Conservation (phyloP, 2,888 invertebrate genomes). For the Caenorhabditis sp. region DNA sequence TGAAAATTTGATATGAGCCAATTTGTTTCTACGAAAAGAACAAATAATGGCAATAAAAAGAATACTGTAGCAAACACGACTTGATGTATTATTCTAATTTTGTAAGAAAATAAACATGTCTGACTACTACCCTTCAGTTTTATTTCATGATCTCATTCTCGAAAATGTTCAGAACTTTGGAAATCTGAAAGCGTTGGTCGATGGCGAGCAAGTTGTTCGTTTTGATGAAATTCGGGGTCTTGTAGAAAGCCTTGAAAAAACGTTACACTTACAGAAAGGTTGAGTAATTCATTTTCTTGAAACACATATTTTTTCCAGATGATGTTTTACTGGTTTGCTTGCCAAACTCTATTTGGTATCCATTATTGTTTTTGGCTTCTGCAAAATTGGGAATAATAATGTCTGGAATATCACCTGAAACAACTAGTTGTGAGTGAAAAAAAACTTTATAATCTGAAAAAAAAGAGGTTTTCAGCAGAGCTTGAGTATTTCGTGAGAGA, state of each 20-base stretch:
- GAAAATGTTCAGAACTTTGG: slow-evolving; percentile 14
- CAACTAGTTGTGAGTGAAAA: slow-evolving; percentile 25
- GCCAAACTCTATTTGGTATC: slow-evolving; percentile 56
- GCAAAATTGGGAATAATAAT: slow-evolving; percentile 52
- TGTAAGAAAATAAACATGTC: slow-evolving; percentile 6
- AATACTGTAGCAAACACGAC: background rate
- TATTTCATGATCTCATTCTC: slow-evolving; percentile 25
- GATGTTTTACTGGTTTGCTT: slow-evolving; percentile 51
- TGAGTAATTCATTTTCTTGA: background rate
- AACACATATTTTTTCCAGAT: slow-evolving; percentile 19
- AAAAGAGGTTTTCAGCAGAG: slow-evolving; percentile 19
- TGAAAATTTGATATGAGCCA: background rate
- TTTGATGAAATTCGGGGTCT: slow-evolving; percentile 18
- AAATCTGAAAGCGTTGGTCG: slow-evolving; percentile 17
- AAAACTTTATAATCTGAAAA: too few relatives aligned
- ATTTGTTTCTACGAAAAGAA: background rate
- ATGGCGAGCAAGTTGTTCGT: slow-evolving; percentile 6
- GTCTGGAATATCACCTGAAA: slow-evolving; percentile 47
- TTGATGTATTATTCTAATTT: background rate
- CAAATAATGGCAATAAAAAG: slow-evolving; percentile 4
- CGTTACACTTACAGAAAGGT: background rate
- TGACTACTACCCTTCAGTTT: slow-evolving; percentile 21
- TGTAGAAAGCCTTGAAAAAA: slow-evolving; percentile 3
- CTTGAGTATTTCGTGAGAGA: slow-evolving; percentile 17
- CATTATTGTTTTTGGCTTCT: slow-evolving; percentile 49